A percentile compares a stretch with the other conserved stretches of the same genome.
Evolutionary conservation across 2,888 invertebrate genomes (phyloP).

Genomic region (Sphaerophoria taeniata): DNA sequence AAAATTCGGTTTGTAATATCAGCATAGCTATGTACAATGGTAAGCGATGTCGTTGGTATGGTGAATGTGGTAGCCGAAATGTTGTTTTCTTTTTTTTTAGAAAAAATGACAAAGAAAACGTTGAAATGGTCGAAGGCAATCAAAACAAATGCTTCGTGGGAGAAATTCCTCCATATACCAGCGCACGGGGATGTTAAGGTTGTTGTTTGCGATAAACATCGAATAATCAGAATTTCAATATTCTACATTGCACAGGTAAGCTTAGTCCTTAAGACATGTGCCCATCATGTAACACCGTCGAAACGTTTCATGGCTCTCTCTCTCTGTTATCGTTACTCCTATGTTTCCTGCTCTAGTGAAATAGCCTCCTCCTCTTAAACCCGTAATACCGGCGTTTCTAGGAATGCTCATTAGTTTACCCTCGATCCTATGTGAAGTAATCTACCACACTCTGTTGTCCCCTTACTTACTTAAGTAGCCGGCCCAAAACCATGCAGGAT

Average conservation of each 20-base stretch:
- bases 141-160: slow-evolving; percentile 83
- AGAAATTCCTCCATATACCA: slow-evolving; percentile 86
- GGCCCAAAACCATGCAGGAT: no score
- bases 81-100: slow-evolving; percentile 55
- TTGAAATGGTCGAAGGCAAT: slow-evolving; percentile 84
- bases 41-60: slow-evolving; percentile 68
- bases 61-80: slow-evolving; percentile 4
- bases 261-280: not conserved
- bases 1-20: slow-evolving; percentile 81
- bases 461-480: no score
- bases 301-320: no score
- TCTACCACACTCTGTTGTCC: no score
- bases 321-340: no score
- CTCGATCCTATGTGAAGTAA: no score
- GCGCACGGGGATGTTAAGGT: slow-evolving; percentile 85
- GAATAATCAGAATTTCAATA: slow-evolving; percentile 79
- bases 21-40: slow-evolving; percentile 81
- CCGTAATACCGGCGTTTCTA: no score
- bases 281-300: no score
- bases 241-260: slow-evolving; percentile 80
- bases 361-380: no score
- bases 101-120: slow-evolving; percentile 76
- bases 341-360: no score
- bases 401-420: no score
- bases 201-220: slow-evolving; percentile 81